Percentiles rank a stretch among this genome's conserved stretches.
Evolutionary conservation across 2,797 vertebrate genomes (phyloP).

Genomic region (Simalia tracyae): DNA sequence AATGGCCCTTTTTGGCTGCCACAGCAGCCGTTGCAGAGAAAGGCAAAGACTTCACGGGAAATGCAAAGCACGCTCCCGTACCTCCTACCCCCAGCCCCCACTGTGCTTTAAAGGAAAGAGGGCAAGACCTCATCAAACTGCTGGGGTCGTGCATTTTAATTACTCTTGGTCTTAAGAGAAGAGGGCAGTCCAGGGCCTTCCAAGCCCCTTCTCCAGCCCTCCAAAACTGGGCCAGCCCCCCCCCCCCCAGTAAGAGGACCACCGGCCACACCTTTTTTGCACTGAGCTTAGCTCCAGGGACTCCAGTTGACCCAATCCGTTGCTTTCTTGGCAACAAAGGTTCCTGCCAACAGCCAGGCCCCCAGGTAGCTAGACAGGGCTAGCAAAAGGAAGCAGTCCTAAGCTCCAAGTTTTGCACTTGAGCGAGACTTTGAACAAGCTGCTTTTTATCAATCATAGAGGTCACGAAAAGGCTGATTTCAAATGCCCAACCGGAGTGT

Average conservation of each 20-base stretch:
- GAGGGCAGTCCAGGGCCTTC: neutral
- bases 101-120: neutral
- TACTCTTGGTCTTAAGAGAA: neutral
- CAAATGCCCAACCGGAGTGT: neutral
- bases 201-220: neutral
- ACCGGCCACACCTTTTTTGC: neutral
- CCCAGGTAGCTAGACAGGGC: neutral
- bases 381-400: neutral
- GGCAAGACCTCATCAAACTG: neutral
- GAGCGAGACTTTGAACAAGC: neutral
- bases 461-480: neutral
- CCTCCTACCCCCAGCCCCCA: neutral
- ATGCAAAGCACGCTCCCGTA: neutral
- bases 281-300: neutral
- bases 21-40: neutral
- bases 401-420: neutral
- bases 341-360: neutral
- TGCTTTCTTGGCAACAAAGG: neutral
- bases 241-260: neutral
- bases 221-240: neutral
- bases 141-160: neutral
- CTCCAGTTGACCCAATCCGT: accelerated
- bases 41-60: neutral
- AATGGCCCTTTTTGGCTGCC: neutral
- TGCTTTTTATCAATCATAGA: neutral